A percentile compares a stretch with the other conserved stretches of the same genome.
Conservation (phyloP, 2,888 invertebrate genomes). For the Hipparchia semele region DNA sequence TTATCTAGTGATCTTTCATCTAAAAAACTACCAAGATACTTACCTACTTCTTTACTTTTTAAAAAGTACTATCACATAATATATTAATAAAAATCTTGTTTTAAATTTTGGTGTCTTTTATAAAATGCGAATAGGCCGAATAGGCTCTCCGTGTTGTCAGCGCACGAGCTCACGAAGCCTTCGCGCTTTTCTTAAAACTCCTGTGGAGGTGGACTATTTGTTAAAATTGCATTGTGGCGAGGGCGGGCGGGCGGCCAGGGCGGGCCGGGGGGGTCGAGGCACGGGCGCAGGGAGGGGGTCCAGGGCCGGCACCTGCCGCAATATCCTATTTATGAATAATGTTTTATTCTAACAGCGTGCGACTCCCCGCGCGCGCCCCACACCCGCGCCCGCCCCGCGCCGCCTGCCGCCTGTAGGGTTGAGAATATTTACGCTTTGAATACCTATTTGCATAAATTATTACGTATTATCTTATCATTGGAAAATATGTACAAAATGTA, state of each 20-base stretch:
- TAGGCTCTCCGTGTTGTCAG: background rate
- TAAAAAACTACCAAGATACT: too few relatives aligned
- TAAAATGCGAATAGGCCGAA: background rate
- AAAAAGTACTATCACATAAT: too few relatives aligned
- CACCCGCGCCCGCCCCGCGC: conserved; percentile 31
- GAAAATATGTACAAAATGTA: background rate
- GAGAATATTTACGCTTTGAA: conserved; percentile 21
- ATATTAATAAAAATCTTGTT: background rate
- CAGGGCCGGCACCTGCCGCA: conserved; percentile 64
- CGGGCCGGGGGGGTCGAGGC: conserved; percentile 36
- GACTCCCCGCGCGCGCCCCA: conserved; percentile 51
- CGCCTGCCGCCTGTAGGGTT: conserved; percentile 30
- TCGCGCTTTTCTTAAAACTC: conserved; percentile 28
- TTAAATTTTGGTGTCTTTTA: background rate
- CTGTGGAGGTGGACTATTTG: conserved; percentile 38
- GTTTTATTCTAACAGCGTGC: conserved; percentile 82
- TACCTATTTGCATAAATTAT: conserved; percentile 32
- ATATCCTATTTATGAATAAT: conserved; percentile 83
- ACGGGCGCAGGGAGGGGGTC: conserved; percentile 40
- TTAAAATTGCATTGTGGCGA: conserved; percentile 48
- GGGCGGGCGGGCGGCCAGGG: conserved; percentile 42
- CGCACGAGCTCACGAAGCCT: background rate
- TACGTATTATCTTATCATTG: background rate
- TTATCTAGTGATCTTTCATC: too few relatives aligned
- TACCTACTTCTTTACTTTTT: too few relatives aligned